Evolutionary conservation across 2,797 vertebrate species (phyloP), one percentile per base, ranked within the genome.

Genomic region (Alosa sapidissima): DNA sequence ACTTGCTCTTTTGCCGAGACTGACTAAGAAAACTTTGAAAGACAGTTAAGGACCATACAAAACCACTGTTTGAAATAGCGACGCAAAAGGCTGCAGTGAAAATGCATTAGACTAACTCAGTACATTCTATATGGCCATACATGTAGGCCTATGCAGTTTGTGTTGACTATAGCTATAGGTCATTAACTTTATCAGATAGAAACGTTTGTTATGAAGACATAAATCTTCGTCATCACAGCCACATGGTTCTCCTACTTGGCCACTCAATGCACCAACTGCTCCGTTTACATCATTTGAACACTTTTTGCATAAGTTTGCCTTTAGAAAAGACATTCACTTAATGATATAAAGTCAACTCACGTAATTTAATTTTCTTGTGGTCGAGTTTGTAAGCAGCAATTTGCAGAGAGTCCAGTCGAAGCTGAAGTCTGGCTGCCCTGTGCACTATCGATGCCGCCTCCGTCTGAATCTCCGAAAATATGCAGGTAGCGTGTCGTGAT

Each of bases 401-500:
- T 28, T 92, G 92, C 85, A 97, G 90, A 85, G 91, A 90, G 85
- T 94, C 93, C 48, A 97, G 92, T 82, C 96, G 94, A 85, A 90
- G 88, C 88, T 94, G 94, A 84, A 96, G 92, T 81, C 86, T 91
- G 41, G 90, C 91, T 84, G 94, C 92, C 88, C 95, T 95, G 81
- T 86, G 88, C 58, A 93, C 91, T 62, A 96, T 89, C 52, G 91
- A 89, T 82, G 92, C 91, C 78, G 95, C 93, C 89, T 96, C 93
- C 84, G 86, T 90, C 87, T 96, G 94, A 86, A 97, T 93, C 89
- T 94, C 95, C 75, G 91, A 90, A 91, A 97, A 96, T 93, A 97
- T 92, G 92, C 95, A 94, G 87, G 92, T 90, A 19, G 96, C 96
- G 86, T 94, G 95, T 87, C 93, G 94, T 84, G 95, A 96, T 83